Evolutionary conservation across 2,888 invertebrate genomes (phyloP).

Genomic region (Suillia variegata): DNA sequence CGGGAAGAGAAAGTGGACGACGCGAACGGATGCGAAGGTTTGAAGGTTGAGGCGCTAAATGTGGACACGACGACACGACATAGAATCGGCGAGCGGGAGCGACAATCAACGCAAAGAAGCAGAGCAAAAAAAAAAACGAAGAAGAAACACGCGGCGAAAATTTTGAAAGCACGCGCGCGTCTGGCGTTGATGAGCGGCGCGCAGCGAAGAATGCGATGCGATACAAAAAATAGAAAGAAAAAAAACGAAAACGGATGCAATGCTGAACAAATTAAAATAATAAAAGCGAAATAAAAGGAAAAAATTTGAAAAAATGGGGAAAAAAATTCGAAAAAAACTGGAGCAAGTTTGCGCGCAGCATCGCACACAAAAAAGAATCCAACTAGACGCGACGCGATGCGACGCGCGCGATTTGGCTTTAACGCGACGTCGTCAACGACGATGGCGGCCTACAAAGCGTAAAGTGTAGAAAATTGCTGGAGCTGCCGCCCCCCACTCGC

Average conservation of each 20-base stretch:
- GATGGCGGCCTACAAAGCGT: constrained; percentile 1
- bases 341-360: constrained; percentile 3
- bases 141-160: constrained; percentile 4
- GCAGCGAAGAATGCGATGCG: not conserved
- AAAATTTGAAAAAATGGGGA: not conserved
- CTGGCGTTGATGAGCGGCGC: not conserved
- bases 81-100: not conserved
- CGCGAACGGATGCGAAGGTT: no score
- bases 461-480: no score
- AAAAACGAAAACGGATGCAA: not conserved
- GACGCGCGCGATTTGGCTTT: not conserved
- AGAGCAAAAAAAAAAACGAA: not conserved
- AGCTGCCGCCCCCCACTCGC: no score
- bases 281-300: not conserved
- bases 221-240: not conserved
- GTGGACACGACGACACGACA: not conserved
- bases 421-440: no score
- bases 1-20: not conserved
- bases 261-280: not conserved
- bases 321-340: not conserved
- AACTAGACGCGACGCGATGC: no score
- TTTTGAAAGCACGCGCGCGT: constrained; percentile 1
- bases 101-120: not conserved
- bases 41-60: no score
- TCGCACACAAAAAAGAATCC: no score